Conservation (phyloP, 2,113 vertebrate genomes). For the Petrocephalus zakoni region DNA sequence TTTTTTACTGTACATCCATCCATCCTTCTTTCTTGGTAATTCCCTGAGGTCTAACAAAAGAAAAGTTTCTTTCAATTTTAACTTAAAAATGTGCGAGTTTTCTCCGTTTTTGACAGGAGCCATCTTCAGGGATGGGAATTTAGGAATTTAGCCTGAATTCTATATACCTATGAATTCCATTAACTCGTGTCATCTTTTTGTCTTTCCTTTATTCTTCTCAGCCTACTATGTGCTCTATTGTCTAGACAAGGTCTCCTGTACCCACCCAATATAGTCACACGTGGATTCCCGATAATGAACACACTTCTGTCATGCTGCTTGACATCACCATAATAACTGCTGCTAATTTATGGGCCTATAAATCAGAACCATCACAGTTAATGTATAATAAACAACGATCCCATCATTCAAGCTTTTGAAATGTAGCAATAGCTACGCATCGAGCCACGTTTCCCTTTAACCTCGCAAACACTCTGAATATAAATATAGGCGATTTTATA, state of each 20-base stretch:
- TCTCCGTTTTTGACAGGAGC: background rate
- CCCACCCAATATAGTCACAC: constrained; percentile 33
- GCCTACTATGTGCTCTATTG: constrained; percentile 23
- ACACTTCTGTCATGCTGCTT: constrained; percentile 33
- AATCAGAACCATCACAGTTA: background rate
- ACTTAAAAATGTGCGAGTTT: background rate
- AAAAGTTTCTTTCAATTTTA: background rate
- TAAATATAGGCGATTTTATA: background rate
- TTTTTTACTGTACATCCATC: background rate
- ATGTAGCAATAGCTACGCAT: background rate
- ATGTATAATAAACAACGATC: background rate
- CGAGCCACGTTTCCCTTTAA: background rate
- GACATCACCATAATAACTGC: constrained; percentile 35
- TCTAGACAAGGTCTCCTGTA: constrained; percentile 16
- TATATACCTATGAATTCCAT: background rate
- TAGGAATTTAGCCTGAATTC: constrained; percentile 19
- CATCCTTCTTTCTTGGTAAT: background rate
- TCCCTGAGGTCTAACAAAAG: background rate
- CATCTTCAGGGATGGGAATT: background rate
- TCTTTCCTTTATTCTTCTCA: constrained; percentile 37
- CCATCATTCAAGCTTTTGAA: background rate
- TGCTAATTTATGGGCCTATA: constrained; percentile 36
- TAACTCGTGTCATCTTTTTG: background rate
- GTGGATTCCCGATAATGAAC: constrained; percentile 41
- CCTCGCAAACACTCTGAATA: background rate